These are phyloP conservation scores for Ochlodes sylvanus DNA, from an alignment of 2,888 invertebrate species.

Conservation along the genomic window DNA sequence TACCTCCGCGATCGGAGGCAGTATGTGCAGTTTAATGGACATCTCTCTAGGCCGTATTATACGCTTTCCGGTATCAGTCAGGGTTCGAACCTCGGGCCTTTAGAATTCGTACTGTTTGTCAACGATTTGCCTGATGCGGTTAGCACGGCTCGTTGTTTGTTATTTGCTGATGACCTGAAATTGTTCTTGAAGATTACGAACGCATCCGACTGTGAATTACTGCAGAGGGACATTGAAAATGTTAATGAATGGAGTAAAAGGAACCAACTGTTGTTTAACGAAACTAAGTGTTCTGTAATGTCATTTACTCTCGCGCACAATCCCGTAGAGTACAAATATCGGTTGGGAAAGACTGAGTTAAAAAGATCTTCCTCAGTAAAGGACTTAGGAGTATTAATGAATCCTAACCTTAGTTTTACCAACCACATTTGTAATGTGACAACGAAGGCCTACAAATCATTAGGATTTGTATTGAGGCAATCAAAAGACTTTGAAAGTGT, in stretches of 20 bases:
- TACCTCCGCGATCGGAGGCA: neutral
- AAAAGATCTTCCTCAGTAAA: neutral
- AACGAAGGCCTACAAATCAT: slow-evolving; percentile 4
- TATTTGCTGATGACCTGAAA: slow-evolving; percentile 22
- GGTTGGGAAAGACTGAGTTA: neutral
- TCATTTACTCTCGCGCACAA: neutral
- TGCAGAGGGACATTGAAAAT: slow-evolving; percentile 12
- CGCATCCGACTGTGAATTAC: neutral
- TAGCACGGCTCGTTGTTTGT: slow-evolving; percentile 3
- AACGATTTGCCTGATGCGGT: slow-evolving; percentile 11
- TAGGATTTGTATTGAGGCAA: slow-evolving; percentile 9
- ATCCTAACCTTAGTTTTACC: neutral
- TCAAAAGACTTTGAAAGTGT: slow-evolving; percentile 7
- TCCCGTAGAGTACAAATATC: neutral
- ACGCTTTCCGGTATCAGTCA: slow-evolving; percentile 11
- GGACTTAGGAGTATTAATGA: slow-evolving; percentile 7
- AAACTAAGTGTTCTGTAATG: slow-evolving; percentile 14
- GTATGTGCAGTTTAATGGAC: slow-evolving; percentile 3
- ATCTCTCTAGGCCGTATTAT: neutral
- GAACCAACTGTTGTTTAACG: slow-evolving; percentile 13
- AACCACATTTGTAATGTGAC: neutral
- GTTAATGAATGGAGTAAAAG: neutral
- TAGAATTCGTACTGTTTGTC: slow-evolving; percentile 7
- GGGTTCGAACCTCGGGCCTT: neutral
- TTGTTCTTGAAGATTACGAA: neutral